Percentiles rank a stretch among this genome's conserved stretches.
Evolutionary conservation across 2,113 vertebrate species (phyloP).

Genomic region (Sebastes fasciatus): DNA sequence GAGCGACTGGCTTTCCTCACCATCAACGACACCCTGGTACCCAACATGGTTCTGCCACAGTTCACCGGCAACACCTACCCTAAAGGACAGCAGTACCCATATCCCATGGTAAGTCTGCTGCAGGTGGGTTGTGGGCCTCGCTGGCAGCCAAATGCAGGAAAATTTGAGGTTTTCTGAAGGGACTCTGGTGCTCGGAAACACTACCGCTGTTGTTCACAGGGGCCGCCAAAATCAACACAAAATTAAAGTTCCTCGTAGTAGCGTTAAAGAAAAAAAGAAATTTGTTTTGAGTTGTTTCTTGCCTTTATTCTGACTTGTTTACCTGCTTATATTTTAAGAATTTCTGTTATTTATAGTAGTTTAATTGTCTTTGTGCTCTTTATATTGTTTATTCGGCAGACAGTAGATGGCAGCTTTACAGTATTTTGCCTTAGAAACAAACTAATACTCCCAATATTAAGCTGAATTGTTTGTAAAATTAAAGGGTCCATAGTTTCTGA

Average conservation of each 20-base stretch:
- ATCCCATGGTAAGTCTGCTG: slow-evolving; percentile 89
- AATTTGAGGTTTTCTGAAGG: too few species aligned
- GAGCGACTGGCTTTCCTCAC: slow-evolving; percentile 92
- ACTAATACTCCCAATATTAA: not conserved
- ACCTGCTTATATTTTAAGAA: not conserved
- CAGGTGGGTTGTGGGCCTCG: not conserved
- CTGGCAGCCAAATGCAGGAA: too few species aligned
- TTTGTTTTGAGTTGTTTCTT: not conserved
- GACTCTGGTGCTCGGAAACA: too few species aligned
- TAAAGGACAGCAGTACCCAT: slow-evolving; percentile 89
- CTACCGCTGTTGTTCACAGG: too few species aligned
- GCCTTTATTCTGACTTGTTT: not conserved
- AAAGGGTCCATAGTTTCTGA: too few species aligned
- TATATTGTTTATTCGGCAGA: too few species aligned
- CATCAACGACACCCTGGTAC: slow-evolving; percentile 91
- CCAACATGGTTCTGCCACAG: slow-evolving; percentile 90
- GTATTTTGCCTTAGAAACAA: not conserved
- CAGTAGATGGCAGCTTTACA: not conserved
- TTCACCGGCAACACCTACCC: slow-evolving; percentile 92
- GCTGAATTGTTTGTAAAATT: not conserved
- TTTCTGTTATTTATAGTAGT: not conserved
- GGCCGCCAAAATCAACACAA: too few species aligned
- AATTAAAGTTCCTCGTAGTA: too few species aligned
- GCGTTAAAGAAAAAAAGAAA: too few species aligned
- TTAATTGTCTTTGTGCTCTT: not conserved